Conservation (phyloP, 2,113 vertebrate genomes). For the Todiramphus chloris region DNA sequence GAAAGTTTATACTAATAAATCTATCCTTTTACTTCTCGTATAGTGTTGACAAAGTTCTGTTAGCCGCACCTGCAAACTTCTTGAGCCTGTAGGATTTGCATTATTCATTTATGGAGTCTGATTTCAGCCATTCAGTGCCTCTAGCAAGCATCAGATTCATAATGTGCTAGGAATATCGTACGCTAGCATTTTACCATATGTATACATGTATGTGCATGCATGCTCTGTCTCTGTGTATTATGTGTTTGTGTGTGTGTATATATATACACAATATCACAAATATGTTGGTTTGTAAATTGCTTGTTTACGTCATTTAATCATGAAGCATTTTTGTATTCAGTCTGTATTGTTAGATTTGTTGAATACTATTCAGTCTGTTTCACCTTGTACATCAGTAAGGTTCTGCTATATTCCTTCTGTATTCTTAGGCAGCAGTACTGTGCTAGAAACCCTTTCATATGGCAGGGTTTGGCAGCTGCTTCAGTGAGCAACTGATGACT, state of each 20-base stretch:
- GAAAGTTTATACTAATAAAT: background rate
- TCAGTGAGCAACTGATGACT: background rate
- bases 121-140: background rate
- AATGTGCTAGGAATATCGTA: background rate
- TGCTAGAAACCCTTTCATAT: background rate
- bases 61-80: background rate
- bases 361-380: background rate
- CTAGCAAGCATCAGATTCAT: background rate
- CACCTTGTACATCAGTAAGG: accelerated
- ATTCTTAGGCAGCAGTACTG: background rate
- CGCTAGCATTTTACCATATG: background rate
- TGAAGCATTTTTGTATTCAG: background rate
- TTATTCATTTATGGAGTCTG: background rate
- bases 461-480: background rate
- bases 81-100: background rate
- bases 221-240: background rate
- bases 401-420: background rate
- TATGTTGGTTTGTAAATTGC: background rate
- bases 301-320: background rate
- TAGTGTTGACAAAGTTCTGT: background rate
- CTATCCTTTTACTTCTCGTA: background rate
- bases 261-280: background rate
- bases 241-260: background rate
- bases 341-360: background rate
- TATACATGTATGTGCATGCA: accelerated